Conservation (phyloP, 2,113 vertebrate genomes). For the Brienomyrus longianalis region DNA sequence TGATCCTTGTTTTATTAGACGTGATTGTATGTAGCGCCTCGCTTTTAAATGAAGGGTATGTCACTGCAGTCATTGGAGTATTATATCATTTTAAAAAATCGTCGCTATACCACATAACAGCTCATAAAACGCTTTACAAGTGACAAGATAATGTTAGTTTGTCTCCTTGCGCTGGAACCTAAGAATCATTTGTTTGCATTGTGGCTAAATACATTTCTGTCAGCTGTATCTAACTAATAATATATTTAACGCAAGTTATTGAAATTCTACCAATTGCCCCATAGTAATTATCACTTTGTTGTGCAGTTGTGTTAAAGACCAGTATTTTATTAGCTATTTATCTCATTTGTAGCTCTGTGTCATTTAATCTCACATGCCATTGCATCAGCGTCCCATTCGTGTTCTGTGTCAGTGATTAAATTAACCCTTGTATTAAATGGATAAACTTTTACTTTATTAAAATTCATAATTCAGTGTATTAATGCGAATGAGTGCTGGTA, state of each 20-base stretch:
- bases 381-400: neutral
- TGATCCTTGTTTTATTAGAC: neutral
- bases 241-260: neutral
- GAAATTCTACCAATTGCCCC: neutral
- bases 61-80: neutral
- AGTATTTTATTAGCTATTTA: neutral
- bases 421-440: neutral
- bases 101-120: neutral
- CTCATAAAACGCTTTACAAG: neutral
- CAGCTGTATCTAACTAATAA: neutral
- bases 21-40: neutral
- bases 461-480: neutral
- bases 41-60: neutral
- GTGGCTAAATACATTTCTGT: neutral
- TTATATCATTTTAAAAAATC: neutral
- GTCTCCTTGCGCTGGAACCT: neutral
- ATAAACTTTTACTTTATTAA: neutral
- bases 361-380: neutral
- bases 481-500: neutral
- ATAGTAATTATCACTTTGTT: neutral
- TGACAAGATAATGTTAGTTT: neutral
- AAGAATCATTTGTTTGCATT: neutral
- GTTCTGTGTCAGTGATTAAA: neutral
- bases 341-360: neutral
- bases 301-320: neutral